These are phyloP conservation scores for Anastrepha obliqua DNA, from an alignment of 1,140 invertebrate species.

Conservation along the genomic window DNA sequence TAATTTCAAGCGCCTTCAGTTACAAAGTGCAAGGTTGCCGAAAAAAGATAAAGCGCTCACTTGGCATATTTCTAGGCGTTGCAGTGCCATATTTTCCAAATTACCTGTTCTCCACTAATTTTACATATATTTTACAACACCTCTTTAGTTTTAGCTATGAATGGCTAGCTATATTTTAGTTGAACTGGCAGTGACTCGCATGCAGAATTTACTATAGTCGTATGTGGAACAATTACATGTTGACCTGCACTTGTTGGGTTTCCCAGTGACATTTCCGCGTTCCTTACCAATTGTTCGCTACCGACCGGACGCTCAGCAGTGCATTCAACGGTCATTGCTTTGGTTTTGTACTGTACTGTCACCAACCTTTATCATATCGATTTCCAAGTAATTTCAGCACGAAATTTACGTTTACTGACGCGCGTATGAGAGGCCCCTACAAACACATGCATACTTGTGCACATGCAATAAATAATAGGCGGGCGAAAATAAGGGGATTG, in stretches of 20 bases:
- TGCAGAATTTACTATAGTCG: neutral
- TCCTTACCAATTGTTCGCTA: neutral
- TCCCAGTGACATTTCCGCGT: slow-evolving; percentile 19
- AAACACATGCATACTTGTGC: neutral
- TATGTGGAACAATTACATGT: slow-evolving; percentile 20
- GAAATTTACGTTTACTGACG: neutral
- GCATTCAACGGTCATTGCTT: slow-evolving; percentile 31
- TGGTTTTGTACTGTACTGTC: neutral
- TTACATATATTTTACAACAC: neutral
- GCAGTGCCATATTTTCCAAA: slow-evolving; percentile 44
- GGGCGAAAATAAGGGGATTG: neutral
- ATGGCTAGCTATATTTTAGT: too few species aligned
- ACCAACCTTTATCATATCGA: slow-evolving; percentile 12
- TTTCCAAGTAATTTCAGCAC: slow-evolving; percentile 29
- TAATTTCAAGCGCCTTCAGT: neutral
- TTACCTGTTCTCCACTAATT: neutral
- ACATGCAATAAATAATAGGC: too few species aligned
- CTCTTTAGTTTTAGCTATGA: neutral
- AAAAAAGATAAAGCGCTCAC: neutral
- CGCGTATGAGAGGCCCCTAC: neutral
- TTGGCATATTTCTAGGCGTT: neutral
- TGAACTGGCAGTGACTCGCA: neutral
- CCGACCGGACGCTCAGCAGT: neutral
- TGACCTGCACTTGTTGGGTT: slow-evolving; percentile 40
- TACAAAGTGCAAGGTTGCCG: neutral